A percentile compares a stretch with the other conserved stretches of the same genome.
Conservation (phyloP, 2,797 vertebrate genomes). For the Crotalus adamanteus region DNA sequence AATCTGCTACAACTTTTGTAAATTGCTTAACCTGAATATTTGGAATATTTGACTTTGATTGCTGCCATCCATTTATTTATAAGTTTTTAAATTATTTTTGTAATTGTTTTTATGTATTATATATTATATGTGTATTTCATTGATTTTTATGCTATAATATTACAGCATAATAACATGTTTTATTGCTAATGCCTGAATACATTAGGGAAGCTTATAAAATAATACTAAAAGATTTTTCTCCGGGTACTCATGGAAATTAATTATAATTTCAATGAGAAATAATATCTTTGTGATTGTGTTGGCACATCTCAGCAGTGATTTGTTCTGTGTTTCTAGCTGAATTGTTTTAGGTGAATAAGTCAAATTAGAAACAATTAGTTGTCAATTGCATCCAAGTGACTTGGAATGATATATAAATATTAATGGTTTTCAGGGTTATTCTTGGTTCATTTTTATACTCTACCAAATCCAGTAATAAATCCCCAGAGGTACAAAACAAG, state of each 20-base stretch:
- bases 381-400: background rate
- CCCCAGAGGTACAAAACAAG: background rate
- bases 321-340: background rate
- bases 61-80: background rate
- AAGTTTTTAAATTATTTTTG: background rate
- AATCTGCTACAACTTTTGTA: background rate
- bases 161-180: background rate
- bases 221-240: background rate
- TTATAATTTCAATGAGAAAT: background rate
- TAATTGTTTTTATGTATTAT: background rate
- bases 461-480: background rate
- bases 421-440: background rate
- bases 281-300: background rate
- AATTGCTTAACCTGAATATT: background rate
- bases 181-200: background rate
- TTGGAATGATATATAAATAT: background rate
- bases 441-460: background rate
- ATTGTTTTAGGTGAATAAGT: background rate
- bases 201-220: background rate
- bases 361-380: background rate
- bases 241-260: background rate
- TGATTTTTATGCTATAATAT: background rate
- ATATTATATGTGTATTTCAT: background rate
- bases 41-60: background rate
- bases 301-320: background rate